phyloP scores from a whole-genome alignment of 2,113 vertebrate genomes.

The Coracopsis vasa region DNA sequence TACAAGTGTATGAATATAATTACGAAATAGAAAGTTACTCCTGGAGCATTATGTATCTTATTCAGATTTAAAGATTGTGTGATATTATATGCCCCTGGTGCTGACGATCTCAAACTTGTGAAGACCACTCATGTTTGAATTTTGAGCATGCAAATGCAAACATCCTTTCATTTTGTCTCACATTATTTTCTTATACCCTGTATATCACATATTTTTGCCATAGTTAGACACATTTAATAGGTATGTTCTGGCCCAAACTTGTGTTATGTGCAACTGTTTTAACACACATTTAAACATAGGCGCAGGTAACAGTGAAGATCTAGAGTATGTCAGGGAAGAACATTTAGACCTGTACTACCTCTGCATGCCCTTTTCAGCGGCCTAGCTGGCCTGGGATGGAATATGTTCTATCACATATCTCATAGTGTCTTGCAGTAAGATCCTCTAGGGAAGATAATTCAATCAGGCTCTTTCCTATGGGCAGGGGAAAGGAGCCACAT shows the following conservation, averaged over 20 bases:
- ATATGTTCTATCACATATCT: not conserved
- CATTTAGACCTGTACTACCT: not conserved
- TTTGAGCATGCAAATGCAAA: not conserved
- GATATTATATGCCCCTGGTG: not conserved
- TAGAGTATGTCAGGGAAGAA: not conserved
- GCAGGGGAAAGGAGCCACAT: not conserved
- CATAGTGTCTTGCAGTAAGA: not conserved
- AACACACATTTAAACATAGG: not conserved
- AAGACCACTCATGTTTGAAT: not conserved
- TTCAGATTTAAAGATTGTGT: not conserved
- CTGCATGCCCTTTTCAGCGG: not conserved
- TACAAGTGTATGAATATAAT: not conserved
- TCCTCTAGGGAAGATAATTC: not conserved
- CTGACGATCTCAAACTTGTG: not conserved
- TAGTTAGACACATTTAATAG: not conserved
- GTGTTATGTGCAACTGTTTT: not conserved
- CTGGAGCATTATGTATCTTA: not conserved
- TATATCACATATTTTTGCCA: not conserved
- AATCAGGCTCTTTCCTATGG: not conserved
- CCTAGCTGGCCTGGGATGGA: not conserved
- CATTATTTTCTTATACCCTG: not conserved
- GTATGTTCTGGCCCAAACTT: not conserved
- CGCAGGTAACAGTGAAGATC: not conserved
- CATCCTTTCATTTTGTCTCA: not conserved
- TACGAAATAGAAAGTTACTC: not conserved